Evolutionary conservation across 2,797 vertebrate species (phyloP), one percentile per base, ranked within the genome.

Genomic region (Spinibarbus caldwelli): DNA sequence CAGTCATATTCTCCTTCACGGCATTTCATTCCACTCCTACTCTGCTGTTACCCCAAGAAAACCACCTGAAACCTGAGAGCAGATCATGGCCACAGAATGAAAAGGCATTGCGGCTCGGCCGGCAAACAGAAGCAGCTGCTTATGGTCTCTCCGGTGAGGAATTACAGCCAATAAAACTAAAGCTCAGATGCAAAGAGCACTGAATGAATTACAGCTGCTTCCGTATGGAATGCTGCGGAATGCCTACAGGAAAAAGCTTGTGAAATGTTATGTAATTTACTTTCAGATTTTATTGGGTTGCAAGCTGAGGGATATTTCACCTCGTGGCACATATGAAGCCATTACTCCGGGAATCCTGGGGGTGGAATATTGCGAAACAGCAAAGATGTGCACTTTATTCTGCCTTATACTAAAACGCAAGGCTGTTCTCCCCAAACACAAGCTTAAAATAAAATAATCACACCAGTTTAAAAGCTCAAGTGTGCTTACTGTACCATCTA

Each of bases 241-340:
- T 45, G 70, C 54, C 80, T 73, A 75, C 71, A 75, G 71, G 77
- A 79, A 47, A 34, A 31, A 66, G 81, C 57, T 76, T 66, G 71
- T 75, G 71, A 83, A 75, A 83, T 38, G 70, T 83, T 66, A 62
- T 19, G 81, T 83, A 83, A 83, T 83, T 83, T 75, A 83, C 71
- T 75, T 83, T 66, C 31, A 64, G 54, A 49, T 75, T 82, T 83
- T 83, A 83, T 83, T 83, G 81, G 54, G 57, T 75, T 64, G 81
- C 70, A 64, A 75, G 81, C 81, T 66, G 70, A 75, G 70, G 81
- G 81, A 75, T 83, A 75, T 83, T 83, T 83, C 81, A 83, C 81
- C 70, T 49, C 21, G 29, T 83, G 81, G 57, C 57, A 83, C 14
- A 75, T 83, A 75, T 72, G 43, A 75, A 83, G 71, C 71, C 71